Base-by-base conservation (phyloP, 2,113 vertebrate genomes). In the Galemys pyrenaicus region DNA sequence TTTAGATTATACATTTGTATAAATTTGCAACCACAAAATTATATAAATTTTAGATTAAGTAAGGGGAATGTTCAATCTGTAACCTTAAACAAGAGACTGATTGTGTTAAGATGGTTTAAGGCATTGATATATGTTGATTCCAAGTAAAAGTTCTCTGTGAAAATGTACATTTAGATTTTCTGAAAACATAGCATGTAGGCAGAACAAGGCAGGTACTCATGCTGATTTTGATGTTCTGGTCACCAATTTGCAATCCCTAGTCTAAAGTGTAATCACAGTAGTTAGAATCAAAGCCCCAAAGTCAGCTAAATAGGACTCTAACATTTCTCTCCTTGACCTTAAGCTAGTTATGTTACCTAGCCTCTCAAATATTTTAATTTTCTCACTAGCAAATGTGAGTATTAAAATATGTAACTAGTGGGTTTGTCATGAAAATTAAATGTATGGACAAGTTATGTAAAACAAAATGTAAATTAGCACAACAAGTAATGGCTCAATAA, bases 51-150 rank as follows among this genome's bases (percentile, higher is more conserved):
- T 37, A 46, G 24, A 77, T 71, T 78, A 85, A 56, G 4, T 30
- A 35, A n/a, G 39, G 26, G 20, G 44, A 49, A 30, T 37, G 67
- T 49, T 44, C 30, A 86, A 83, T 24, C 11, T 74, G 10, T 28
- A 89, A 83, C 17, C 58, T 83, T 79, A 93, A 93, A 70, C 1
- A 0, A 85, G 10, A 89, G 6, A 68, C 13, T 56, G n/a, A 79
- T 73, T 85, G 9, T 87, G 70, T 70, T 58, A 95, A 54, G 28
- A 70, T 89, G 20, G 12, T 78, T 96, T 91, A 91, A 96, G 65
- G 60, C n/a, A 89, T 88, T 54, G 37, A 71, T 85, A 11, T 46
- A 73, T 49, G 15, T 37, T 82, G 49, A 86, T 28, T 68, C 39
- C 54, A 88, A 75, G 87, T 85, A 96, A 80, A 5, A 85, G 30